A percentile compares a stretch with the other conserved stretches of the same genome.
phyloP scores from a whole-genome alignment of 2,113 vertebrate genomes.

The Labeo rohita region DNA sequence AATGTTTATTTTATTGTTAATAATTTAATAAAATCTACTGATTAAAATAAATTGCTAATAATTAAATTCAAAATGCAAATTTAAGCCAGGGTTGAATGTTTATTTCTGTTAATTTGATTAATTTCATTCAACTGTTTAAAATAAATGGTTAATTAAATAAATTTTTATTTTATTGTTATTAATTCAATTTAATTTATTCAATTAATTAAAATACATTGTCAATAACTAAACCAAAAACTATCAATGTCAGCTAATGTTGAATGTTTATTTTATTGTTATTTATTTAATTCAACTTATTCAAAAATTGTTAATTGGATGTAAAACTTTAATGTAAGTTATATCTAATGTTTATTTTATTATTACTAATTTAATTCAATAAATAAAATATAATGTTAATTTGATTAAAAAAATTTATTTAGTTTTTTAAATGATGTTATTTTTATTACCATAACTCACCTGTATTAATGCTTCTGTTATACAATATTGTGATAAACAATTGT shows the following conservation, averaged over 20 bases:
- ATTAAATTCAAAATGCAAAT: too few species aligned
- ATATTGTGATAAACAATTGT: not conserved
- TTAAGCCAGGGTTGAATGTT: too few species aligned
- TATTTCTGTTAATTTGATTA: too few species aligned
- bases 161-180: not conserved
- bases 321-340: not conserved
- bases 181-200: not conserved
- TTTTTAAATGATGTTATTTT: not conserved
- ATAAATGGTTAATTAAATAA: not conserved
- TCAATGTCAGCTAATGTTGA: not conserved
- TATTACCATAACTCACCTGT: not conserved
- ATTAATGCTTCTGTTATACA: not conserved
- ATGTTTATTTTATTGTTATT: not conserved
- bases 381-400: not conserved
- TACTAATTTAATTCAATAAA: not conserved
- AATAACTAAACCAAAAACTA: not conserved
- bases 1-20: too few species aligned
- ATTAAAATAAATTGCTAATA: too few species aligned
- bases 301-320: not conserved
- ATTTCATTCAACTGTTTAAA: not conserved
- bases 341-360: not conserved
- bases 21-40: too few species aligned
- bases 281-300: not conserved
- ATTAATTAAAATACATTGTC: not conserved
- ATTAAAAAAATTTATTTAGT: not conserved